Evolutionary conservation across 1,140 invertebrate species (phyloP), one percentile per base, ranked within the genome.

Genomic region (Drosophila pseudoobscura): DNA sequence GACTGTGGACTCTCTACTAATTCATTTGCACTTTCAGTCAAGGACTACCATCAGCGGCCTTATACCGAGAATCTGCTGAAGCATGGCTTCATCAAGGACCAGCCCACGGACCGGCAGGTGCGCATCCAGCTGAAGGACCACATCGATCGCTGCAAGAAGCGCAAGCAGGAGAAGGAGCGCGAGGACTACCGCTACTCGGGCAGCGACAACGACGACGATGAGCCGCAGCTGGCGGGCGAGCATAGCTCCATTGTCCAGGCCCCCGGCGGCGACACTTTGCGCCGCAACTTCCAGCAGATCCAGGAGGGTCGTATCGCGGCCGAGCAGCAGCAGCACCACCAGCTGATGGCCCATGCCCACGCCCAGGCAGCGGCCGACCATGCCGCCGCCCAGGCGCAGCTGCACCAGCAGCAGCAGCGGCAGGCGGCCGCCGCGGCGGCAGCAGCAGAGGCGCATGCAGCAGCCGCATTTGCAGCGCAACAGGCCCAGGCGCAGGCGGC

Each of bases 111-210:
- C 92, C 93, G 98, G 80, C 98, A 99, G 94, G 98, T 99, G 47
- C 94, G 98, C 89, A 99, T 99, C 93, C 98, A 99, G 91, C 95
- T 99, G 24, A 99, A 99, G 93, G 99, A 99, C 92, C 98, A 99
- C 92, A 99, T 99, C 92, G 99, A 99, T 93, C 94, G 98, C 62
- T 98, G 97, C 92, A 98, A 98, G 93, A 98, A 98, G 92, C 95
- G 97, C 91, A 97, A 98, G 93, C 96, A 97, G 90, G 96, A 97
- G 83, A 97, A 97, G 93, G 95, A 96, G 78, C 93, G 96, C 53
- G 95, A 96, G 79, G 95, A 97, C 88, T 97, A 97, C 91, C 94
- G 94, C 66, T 97, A 97, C 88, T 97, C 96, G 41, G 96, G 96
- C 35, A 97, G 96, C 11, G 97, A 97, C 89, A 97, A 97, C 76